Evolutionary conservation across 1,140 invertebrate genomes (phyloP), one percentile per base, ranked within the genome.

Genomic region (Mya arenaria): DNA sequence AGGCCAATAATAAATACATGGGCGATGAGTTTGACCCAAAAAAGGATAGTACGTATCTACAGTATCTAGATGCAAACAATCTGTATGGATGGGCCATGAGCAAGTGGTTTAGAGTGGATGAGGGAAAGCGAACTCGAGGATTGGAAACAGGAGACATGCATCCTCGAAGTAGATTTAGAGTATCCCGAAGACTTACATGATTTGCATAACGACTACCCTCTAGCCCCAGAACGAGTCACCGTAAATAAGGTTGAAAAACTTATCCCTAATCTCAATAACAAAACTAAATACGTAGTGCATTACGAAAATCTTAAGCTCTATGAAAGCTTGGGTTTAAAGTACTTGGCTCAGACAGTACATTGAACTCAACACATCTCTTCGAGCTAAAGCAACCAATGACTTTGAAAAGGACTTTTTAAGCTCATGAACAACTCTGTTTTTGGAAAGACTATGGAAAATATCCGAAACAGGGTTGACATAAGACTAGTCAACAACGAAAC

Each of bases 331-430:
- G 60, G 60, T 1, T 63, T 88, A 87, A 41, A 62, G 30, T 32
- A 32, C 75, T 0, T 87, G 84, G 84, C 32, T 87, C 41, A 63
- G 78, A n/a, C 41, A 48, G 0, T 86, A 88, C 36, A 88, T 86
- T 23, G 25, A 75, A 8, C 41, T 85, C 5, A 88, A 86, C 56
- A 86, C 86, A n/a, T 34, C 89, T 8, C 60, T 89, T 23, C 83
- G 93, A 90, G 85, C 69, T 58, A 82, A 55, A 90, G 93, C 23
- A 90, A 79, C 25, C 91, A 88, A 72, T 87, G 88, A 36, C 93
- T 93, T 85, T 88, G 91, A 82, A 91, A 93, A 86, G 89, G 93
- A 60, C 79, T 73, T 32, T 80, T 44, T 44, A 84, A 80, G 36
- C 74, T 84, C 0, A 79, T 84, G 77, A 78, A 81, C 41, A 72